These are phyloP conservation scores for Drosophila nikananu DNA, from an alignment of 1,140 invertebrate species.

Conservation along the genomic window DNA sequence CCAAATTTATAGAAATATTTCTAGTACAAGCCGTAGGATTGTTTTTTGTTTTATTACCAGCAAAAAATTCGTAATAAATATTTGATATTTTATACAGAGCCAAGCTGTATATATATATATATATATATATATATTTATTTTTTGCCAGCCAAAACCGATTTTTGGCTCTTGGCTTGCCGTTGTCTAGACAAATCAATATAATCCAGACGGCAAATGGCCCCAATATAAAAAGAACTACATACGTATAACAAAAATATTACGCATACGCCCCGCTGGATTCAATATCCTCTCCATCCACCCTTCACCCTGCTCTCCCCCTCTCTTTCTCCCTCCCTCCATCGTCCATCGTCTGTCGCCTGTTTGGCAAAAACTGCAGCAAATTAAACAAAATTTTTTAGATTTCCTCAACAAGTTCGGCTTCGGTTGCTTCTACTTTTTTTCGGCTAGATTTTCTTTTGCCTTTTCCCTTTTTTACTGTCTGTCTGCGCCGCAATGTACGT, in stretches of 20 bases:
- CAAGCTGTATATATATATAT: background rate
- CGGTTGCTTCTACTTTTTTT: constrained; percentile 13
- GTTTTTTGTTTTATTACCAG: background rate
- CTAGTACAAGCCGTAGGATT: background rate
- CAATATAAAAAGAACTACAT: constrained; percentile 62
- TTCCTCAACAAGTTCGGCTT: constrained; percentile 49
- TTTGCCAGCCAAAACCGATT: constrained; percentile 12
- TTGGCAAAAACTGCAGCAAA: constrained; percentile 65
- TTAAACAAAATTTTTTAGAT: constrained; percentile 82
- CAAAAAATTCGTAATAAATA: constrained; percentile 19
- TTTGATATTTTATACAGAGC: constrained; percentile 34
- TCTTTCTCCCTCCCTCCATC: background rate
- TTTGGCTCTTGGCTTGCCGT: constrained; percentile 42
- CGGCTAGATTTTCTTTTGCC: constrained; percentile 21
- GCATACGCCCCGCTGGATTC: constrained; percentile 61
- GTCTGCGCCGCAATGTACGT: constrained; percentile 43
- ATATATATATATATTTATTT: background rate
- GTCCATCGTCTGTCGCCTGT: constrained; percentile 15
- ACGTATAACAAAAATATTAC: constrained; percentile 66
- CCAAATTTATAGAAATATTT: background rate
- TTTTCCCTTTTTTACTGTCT: constrained; percentile 40
- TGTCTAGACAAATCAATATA: constrained; percentile 75
- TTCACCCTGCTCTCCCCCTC: background rate
- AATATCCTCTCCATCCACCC: constrained; percentile 11
- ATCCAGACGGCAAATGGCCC: constrained; percentile 66